Percentiles rank a stretch among this genome's conserved stretches.
Conservation (phyloP, 1,140 invertebrate genomes). For the Olivierus martensii region DNA sequence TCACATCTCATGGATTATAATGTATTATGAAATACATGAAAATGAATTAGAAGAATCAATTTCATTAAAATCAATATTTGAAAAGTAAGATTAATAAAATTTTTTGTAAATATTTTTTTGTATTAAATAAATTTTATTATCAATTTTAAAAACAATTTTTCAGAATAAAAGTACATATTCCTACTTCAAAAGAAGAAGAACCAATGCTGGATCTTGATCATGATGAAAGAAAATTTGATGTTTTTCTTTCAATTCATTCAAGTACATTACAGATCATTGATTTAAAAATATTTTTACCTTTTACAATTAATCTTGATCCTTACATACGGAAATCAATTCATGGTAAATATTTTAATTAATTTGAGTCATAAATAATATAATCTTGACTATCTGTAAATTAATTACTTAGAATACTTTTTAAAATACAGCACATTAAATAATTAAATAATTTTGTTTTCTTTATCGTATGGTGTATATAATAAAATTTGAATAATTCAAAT, state of each 20-base stretch:
- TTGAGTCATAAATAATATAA: too few relatives aligned
- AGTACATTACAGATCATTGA: constrained; percentile 47
- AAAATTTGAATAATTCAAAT: too few relatives aligned
- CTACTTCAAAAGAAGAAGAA: constrained; percentile 69
- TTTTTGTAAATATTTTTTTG: not conserved
- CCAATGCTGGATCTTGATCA: constrained; percentile 79
- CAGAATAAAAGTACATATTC: constrained; percentile 50
- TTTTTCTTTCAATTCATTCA: constrained; percentile 79
- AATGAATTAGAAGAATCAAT: constrained; percentile 71
- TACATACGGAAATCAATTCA: constrained; percentile 70
- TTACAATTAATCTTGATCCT: constrained; percentile 92
- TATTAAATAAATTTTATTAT: not conserved
- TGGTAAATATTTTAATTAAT: constrained; percentile 39
- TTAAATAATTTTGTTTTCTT: too few relatives aligned
- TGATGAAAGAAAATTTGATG: constrained; percentile 86
- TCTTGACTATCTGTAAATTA: too few relatives aligned
- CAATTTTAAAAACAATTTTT: constrained; percentile 21
- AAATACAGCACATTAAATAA: too few relatives aligned
- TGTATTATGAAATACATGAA: constrained; percentile 80
- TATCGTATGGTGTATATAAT: too few relatives aligned
- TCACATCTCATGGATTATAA: constrained; percentile 90
- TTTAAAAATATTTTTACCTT: constrained; percentile 86
- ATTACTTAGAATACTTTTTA: too few relatives aligned
- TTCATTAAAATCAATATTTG: constrained; percentile 75
- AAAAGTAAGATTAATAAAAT: constrained; percentile 50